Conservation (phyloP, 1,140 invertebrate genomes). For the Stegodyphus mimosarum region DNA sequence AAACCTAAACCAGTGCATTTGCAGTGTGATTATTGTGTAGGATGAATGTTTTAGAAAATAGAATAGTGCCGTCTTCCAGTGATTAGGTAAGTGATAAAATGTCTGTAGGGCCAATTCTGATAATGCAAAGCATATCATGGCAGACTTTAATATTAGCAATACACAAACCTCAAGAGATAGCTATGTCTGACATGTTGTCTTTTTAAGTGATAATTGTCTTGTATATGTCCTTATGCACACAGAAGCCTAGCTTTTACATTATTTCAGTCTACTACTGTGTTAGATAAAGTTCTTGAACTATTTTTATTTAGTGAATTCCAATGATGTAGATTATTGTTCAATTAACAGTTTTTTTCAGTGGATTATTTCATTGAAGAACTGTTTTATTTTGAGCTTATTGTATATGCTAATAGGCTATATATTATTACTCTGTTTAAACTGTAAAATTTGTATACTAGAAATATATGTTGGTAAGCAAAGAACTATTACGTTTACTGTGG, state of each 20-base stretch:
- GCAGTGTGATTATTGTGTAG: slow-evolving; percentile 60
- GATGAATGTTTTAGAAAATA: slow-evolving; percentile 58
- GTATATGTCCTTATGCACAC: slow-evolving; percentile 51
- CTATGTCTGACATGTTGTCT: slow-evolving; percentile 48
- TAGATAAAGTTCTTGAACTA: too few relatives aligned
- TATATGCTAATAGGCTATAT: too few relatives aligned
- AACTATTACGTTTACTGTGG: too few relatives aligned
- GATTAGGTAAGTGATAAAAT: slow-evolving; percentile 58
- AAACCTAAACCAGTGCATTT: slow-evolving; percentile 52
- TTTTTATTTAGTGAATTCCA: too few relatives aligned
- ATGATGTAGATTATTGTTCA: too few relatives aligned
- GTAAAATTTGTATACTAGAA: too few relatives aligned
- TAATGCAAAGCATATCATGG: slow-evolving; percentile 60
- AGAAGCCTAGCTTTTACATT: slow-evolving; percentile 47
- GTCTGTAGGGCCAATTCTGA: slow-evolving; percentile 56
- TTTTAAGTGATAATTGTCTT: slow-evolving; percentile 52
- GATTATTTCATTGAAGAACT: too few relatives aligned
- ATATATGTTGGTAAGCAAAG: too few relatives aligned
- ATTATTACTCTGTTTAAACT: too few relatives aligned
- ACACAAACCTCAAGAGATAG: slow-evolving; percentile 53
- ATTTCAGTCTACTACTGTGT: background rate
- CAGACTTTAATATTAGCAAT: slow-evolving; percentile 58
- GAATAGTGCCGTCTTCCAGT: slow-evolving; percentile 59
- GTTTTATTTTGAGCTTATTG: too few relatives aligned
- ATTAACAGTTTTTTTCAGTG: too few relatives aligned